A percentile compares a stretch with the other conserved stretches of the same genome.
These are phyloP conservation scores for Hermaeophaga mercurialis DNA, from an alignment of 2,888 invertebrate species.

Conservation along the genomic window DNA sequence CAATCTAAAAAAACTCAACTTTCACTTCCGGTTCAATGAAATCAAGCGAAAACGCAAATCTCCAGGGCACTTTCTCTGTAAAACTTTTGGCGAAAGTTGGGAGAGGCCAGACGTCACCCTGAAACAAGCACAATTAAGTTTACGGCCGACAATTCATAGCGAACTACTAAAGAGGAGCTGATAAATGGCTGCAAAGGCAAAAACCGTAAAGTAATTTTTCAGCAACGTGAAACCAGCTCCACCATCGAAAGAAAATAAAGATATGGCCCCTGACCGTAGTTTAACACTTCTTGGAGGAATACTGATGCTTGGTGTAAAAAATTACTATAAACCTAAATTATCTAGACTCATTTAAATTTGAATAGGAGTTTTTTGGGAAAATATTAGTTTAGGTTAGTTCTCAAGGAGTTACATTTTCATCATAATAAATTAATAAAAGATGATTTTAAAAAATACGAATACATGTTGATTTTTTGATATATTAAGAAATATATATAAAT, in stretches of 20 bases:
- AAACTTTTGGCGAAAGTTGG: neutral
- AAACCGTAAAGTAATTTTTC: neutral
- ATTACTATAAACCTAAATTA: no score
- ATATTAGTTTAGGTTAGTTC: no score
- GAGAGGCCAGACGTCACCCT: neutral
- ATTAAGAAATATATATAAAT: no score
- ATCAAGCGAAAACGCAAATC: constrained; percentile 1
- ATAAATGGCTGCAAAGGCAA: constrained; percentile 3
- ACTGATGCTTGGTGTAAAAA: no score
- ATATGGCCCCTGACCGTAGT: neutral
- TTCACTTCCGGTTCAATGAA: neutral
- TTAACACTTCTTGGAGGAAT: no score
- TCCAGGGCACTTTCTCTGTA: neutral
- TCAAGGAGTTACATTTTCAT: no score
- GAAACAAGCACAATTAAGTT: neutral
- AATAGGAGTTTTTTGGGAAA: no score
- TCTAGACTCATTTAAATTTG: no score
- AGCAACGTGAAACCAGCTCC: neutral
- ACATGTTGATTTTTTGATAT: no score
- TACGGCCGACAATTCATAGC: neutral
- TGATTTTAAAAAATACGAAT: no score
- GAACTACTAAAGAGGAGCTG: neutral
- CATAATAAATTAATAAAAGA: no score
- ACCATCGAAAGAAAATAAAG: neutral
- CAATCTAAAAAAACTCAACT: neutral